These are phyloP conservation scores for Pyralis farinalis DNA, from an alignment of 2,888 invertebrate genomes.

Conservation along the genomic window DNA sequence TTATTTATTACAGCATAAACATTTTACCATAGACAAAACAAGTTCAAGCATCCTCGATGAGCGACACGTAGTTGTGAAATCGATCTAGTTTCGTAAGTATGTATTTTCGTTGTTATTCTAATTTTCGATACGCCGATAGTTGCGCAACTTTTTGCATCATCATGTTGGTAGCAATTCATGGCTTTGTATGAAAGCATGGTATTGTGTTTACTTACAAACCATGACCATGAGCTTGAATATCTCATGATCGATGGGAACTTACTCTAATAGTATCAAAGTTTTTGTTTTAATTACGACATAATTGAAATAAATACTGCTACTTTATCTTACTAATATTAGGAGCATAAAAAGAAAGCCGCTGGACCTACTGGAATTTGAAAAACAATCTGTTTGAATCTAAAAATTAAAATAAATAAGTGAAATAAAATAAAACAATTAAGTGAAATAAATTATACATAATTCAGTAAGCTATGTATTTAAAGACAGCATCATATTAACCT, in stretches of 20 bases:
- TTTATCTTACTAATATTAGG: no score
- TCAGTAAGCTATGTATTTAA: no score
- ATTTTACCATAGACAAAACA: constrained; percentile 1
- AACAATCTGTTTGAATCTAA: no score
- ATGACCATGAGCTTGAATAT: neutral
- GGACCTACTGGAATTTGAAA: no score
- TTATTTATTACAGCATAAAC: neutral
- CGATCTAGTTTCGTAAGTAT: constrained; percentile 4
- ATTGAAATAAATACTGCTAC: no score
- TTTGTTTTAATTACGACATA: no score
- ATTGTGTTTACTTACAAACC: neutral
- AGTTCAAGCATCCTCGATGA: neutral
- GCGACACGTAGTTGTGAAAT: constrained; percentile 1
- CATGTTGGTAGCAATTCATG: neutral
- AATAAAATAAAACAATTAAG: no score
- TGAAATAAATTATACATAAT: no score
- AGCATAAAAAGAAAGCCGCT: no score
- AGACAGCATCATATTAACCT: no score
- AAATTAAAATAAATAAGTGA: no score
- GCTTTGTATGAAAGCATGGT: neutral
- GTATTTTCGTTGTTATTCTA: constrained; percentile 5
- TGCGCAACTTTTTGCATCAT: neutral
- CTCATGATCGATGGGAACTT: neutral
- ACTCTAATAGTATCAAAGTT: no score
- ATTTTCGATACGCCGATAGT: constrained; percentile 6